Evolutionary conservation across 2,797 vertebrate genomes (phyloP), one percentile per base, ranked within the genome.

Genomic region (Poeciliopsis presidionis): DNA sequence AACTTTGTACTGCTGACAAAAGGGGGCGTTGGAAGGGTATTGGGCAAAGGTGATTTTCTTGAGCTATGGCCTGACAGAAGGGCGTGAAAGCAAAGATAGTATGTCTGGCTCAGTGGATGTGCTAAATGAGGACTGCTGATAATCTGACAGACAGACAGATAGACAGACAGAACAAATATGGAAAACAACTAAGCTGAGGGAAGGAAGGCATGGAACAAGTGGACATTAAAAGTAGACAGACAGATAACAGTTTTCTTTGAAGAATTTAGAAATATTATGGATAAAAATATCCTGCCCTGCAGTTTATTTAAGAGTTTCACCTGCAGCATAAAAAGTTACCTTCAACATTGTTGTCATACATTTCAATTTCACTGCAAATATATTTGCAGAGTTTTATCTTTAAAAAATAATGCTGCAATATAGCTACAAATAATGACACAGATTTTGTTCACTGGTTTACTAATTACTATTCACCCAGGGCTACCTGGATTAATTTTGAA

Each of bases 1-100:
- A 95, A 94, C 94, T 93, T 95, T 93, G 89, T 91, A 91, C 80
- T 74, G 72, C 87, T 92, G 93, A 95, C 91, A 95, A 94, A 94
- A 91, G 86, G 80, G 76, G 84, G 84, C 78, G 76, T 88, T 82
- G 89, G 79, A 87, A 80, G 85, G 86, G 61, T 80, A 70, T 81
- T 79, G 84, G 84, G 86, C 84, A 87, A 77, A 81, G 87, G 86
- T 74, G 84, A 88, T 79, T 90, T 83, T 91, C 85, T 87, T 86
- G 84, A 92, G 86, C 87, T 83, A 73, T 73, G 6, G 76, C 65
- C 84, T 89, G 85, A 91, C 83, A 87, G 86, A 85, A 76, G 88
- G 82, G 84, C 85, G 85, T 88, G 89, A 91, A 90, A 83, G 86
- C 90, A 92, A 86, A 86, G 85, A 88, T 84, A 87, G 92, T 81